Evolutionary conservation across 1,140 invertebrate genomes (phyloP), one percentile per base, ranked within the genome.

Genomic region (Drosophila seguyi): DNA sequence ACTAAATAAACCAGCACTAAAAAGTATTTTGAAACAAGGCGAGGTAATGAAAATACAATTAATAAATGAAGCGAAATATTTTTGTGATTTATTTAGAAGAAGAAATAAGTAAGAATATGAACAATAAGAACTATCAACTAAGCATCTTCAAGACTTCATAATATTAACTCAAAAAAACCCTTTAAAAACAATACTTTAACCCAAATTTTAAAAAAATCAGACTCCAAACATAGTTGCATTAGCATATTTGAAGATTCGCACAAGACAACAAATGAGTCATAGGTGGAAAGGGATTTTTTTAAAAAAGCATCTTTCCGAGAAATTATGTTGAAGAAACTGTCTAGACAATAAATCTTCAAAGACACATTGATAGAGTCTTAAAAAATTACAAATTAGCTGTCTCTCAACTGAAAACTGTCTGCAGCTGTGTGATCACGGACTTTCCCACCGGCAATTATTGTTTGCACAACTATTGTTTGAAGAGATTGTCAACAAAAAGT

Each of bases 401-500:
- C 25, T 20, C 27, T 29, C 16, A 31, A 42, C 27, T 39, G 13
- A 63, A 14, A 41, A n/a, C 16, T 29, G 10, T 29, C 45, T 25
- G 18, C 63, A 63, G 25, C 42, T n/a, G 31, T 7, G 11, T 52
- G 45, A 68, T 66, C 34, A 27, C 55, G 58, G 25, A 62, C 34
- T 47, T 47, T 29, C 56, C 56, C 63, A 38, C 39, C 14, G 13
- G 25, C 42, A 62, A 63, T 63, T 47, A 50, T 41, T 71, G 25
- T 71, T 58, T 36, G n/a, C 13, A 71, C 22, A 72, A 58, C 52
- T 59, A 72, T 45, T 34, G 65, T 72, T 25, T 58, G 31, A 6
- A 29, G 36, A 48, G 27, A 41, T 72, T 58, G 66, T 72, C 52
- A 72, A 72, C 66, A 50, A 59, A 71, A 53, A 72, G 27, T 71